A percentile compares a stretch with the other conserved stretches of the same genome.
Evolutionary conservation across 2,113 vertebrate species (phyloP).

Genomic region (Glaucomys volans): DNA sequence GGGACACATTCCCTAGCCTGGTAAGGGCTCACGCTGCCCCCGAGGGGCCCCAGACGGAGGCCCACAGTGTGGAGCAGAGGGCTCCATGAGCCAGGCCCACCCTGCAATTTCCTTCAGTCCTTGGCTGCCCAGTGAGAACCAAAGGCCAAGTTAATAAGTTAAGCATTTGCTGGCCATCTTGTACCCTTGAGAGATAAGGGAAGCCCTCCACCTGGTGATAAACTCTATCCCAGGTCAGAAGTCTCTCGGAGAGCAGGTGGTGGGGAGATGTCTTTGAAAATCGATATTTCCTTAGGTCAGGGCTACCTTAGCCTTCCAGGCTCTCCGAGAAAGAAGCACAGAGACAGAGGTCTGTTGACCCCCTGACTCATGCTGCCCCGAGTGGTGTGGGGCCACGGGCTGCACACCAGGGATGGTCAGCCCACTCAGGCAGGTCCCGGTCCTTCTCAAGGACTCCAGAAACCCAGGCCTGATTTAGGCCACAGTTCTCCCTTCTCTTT

Average conservation of each 20-base stretch:
- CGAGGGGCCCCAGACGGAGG: fast-evolving
- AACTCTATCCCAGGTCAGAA: neutral
- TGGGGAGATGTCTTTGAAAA: neutral
- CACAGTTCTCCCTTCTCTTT: fast-evolving
- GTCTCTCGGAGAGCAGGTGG: neutral
- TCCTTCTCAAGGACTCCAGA: neutral
- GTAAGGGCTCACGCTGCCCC: fast-evolving
- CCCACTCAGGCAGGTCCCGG: fast-evolving
- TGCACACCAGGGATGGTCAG: fast-evolving
- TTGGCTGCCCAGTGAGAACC: neutral
- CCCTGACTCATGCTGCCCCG: too few species aligned
- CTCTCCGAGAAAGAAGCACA: neutral
- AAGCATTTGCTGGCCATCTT: neutral
- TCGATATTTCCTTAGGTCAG: neutral
- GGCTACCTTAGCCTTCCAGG: neutral
- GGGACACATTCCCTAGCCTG: neutral
- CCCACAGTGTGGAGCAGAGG: fast-evolving
- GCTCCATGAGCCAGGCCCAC: fast-evolving
- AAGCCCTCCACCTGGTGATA: neutral
- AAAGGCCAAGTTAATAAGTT: constrained; percentile 43
- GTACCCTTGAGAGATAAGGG: constrained; percentile 29
- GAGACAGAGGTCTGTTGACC: neutral
- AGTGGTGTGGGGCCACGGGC: too few species aligned
- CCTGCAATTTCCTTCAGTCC: fast-evolving
- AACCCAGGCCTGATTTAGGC: neutral